Evolutionary conservation across 1,140 invertebrate species (phyloP).

Genomic region (Leucophenga varia): DNA sequence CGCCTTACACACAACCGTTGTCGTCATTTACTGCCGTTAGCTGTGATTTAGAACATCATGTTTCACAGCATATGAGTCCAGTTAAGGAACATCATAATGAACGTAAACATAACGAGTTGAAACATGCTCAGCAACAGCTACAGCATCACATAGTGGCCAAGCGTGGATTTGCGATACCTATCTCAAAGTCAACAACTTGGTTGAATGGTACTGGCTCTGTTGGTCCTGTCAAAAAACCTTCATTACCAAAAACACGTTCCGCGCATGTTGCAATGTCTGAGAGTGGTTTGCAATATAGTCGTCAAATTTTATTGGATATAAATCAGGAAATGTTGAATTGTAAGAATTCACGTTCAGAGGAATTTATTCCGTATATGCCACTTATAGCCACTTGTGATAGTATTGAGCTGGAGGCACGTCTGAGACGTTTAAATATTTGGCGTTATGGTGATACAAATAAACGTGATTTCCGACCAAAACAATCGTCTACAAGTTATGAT

Average conservation of each 20-base stretch:
- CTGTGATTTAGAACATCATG: constrained; percentile 39
- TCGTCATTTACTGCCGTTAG: constrained; percentile 40
- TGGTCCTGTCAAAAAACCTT: too few species aligned
- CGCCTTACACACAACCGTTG: constrained; percentile 38
- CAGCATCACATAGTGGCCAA: constrained; percentile 3
- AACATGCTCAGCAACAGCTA: not conserved
- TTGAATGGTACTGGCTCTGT: too few species aligned
- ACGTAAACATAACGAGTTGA: constrained; percentile 2
- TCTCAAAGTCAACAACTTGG: too few species aligned
- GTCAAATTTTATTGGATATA: constrained; percentile 35
- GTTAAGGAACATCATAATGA: constrained; percentile 16
- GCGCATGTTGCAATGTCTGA: not conserved
- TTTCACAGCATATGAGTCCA: constrained; percentile 20
- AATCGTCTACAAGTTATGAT: constrained; percentile 1
- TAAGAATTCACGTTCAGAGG: constrained; percentile 21
- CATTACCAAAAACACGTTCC: constrained; percentile 1
- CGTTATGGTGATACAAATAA: constrained; percentile 16
- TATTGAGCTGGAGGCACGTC: constrained; percentile 43
- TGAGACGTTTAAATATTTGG: constrained; percentile 48
- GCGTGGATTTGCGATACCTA: constrained; percentile 2
- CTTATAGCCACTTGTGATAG: constrained; percentile 50
- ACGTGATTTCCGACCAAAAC: not conserved
- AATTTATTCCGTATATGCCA: constrained; percentile 28
- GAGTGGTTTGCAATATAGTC: constrained; percentile 21
- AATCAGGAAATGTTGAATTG: constrained; percentile 36